A percentile compares a stretch with the other conserved stretches of the same genome.
Conservation (phyloP, 2,797 vertebrate genomes). For the Clamator glandarius region DNA sequence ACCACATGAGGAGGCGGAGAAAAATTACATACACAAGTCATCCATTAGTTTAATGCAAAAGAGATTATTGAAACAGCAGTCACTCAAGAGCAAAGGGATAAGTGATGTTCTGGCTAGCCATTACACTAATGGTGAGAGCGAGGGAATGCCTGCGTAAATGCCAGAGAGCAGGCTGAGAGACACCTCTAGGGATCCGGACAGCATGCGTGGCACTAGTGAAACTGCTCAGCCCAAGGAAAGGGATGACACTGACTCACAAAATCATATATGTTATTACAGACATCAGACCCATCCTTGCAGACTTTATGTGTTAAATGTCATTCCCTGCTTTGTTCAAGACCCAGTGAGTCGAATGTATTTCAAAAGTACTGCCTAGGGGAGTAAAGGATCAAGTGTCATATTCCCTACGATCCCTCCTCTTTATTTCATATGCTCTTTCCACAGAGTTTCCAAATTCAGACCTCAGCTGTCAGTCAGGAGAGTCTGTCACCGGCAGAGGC, state of each 20-base stretch:
- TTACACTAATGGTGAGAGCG: conserved; percentile 15
- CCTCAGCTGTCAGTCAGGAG: not conserved
- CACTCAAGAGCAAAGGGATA: conserved; percentile 37
- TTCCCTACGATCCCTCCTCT: not conserved
- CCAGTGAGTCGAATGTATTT: not conserved
- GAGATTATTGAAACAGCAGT: conserved; percentile 22
- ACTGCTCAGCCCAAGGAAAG: not conserved
- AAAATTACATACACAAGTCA: not conserved
- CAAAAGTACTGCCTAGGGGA: not conserved
- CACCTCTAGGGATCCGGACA: not conserved
- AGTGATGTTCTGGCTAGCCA: conserved; percentile 38
- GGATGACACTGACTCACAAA: not conserved
- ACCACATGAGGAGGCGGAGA: not conserved
- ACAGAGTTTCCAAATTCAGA: not conserved
- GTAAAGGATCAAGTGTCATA: not conserved
- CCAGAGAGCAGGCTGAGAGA: not conserved
- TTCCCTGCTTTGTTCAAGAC: not conserved
- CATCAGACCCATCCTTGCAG: not conserved
- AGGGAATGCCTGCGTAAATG: conserved; percentile 27
- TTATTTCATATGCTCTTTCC: not conserved
- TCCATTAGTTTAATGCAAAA: conserved; percentile 43
- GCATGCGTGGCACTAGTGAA: not conserved
- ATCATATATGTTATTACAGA: not conserved
- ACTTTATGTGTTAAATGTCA: not conserved
- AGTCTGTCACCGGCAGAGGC: not conserved